phyloP scores from a whole-genome alignment of 2,888 invertebrate genomes.

The Himalopsyche japonica region DNA sequence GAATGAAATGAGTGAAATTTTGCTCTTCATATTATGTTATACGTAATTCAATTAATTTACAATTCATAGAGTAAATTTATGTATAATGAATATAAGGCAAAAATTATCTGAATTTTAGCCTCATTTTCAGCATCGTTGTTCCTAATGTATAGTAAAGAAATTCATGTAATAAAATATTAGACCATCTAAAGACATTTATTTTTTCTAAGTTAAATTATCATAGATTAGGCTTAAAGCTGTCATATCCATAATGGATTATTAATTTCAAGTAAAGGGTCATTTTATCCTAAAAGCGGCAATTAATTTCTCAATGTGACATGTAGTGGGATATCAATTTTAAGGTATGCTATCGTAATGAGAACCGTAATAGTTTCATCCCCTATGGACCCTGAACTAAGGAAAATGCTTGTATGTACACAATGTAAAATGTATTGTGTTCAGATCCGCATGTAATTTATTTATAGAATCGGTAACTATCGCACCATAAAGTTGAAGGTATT shows the following conservation, averaged over 20 bases:
- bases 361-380: not conserved
- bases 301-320: not conserved
- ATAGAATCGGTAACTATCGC: not conserved
- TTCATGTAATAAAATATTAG: too few species aligned
- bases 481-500: not conserved
- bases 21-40: too few species aligned
- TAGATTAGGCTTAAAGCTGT: not conserved
- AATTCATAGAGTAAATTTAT: too few species aligned
- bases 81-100: too few species aligned
- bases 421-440: not conserved
- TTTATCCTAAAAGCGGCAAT: not conserved
- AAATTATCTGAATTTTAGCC: too few species aligned
- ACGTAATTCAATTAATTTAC: too few species aligned
- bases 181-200: too few species aligned
- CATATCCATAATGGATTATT: not conserved
- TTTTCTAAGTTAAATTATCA: too few species aligned
- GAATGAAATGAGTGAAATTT: too few species aligned
- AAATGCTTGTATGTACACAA: not conserved
- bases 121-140: too few species aligned
- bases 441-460: not conserved
- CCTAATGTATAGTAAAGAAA: too few species aligned
- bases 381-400: not conserved
- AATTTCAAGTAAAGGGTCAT: not conserved
- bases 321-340: not conserved
- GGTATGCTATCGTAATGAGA: not conserved